Evolutionary conservation across 2,797 vertebrate species (phyloP).

Genomic region (Enteromius treurensis): DNA sequence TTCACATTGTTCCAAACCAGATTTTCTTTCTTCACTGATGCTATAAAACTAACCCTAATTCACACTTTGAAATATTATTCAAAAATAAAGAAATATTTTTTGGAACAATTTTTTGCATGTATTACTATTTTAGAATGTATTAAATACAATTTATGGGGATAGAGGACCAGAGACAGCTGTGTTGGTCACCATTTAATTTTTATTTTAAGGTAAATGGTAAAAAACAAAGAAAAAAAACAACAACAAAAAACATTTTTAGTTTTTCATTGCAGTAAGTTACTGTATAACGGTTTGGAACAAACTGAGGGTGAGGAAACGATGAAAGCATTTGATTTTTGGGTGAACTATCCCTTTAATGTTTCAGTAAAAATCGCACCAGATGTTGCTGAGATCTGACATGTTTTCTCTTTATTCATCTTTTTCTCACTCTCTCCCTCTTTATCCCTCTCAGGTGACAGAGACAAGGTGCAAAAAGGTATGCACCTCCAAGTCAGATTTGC

Average conservation of each 20-base stretch:
- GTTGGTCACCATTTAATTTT: background rate
- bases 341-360: background rate
- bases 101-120: too few species aligned
- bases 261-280: background rate
- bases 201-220: background rate
- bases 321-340: background rate
- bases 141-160: background rate
- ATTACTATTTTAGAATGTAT: too few species aligned
- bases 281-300: background rate
- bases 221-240: too few species aligned
- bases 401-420: constrained; percentile 34
- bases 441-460: constrained; percentile 86
- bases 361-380: background rate
- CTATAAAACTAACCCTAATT: background rate
- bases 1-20: background rate
- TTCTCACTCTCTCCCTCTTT: constrained; percentile 33
- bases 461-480: constrained; percentile 98
- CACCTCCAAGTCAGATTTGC: constrained; percentile 96
- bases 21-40: background rate
- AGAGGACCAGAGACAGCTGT: background rate
- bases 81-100: background rate
- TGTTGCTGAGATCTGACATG: constrained; percentile 16
- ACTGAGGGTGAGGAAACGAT: background rate
- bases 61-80: background rate
- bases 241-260: background rate